phyloP scores from a whole-genome alignment of 2,888 invertebrate genomes.

The Schrankia costaestrigalis region DNA sequence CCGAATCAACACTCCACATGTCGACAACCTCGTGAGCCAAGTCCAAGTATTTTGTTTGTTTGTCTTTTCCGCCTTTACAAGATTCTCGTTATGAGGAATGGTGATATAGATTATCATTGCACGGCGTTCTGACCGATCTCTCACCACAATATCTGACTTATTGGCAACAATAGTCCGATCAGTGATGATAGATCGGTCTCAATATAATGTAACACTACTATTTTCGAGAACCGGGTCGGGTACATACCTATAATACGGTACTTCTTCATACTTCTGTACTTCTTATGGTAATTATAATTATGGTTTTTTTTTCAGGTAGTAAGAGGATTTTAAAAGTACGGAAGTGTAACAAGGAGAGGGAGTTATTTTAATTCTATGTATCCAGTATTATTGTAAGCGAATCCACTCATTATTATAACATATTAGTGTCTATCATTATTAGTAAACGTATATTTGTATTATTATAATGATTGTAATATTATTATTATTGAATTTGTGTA shows the following conservation, averaged over 20 bases:
- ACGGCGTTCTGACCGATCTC: too few relatives aligned
- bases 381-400: conserved; percentile 44
- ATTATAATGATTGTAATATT: conserved; percentile 42
- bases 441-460: conserved; percentile 45
- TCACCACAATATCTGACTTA: too few relatives aligned
- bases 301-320: conserved; percentile 12
- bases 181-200: neutral
- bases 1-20: too few relatives aligned
- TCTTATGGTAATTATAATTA: too few relatives aligned
- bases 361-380: conserved; percentile 40
- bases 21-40: too few relatives aligned
- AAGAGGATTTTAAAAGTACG: conserved; percentile 4
- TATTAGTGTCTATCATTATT: conserved; percentile 38
- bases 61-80: too few relatives aligned
- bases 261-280: too few relatives aligned
- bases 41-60: too few relatives aligned
- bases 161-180: neutral
- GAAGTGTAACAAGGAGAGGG: conserved; percentile 14
- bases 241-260: neutral
- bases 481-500: conserved; percentile 28
- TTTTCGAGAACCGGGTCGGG: too few relatives aligned
- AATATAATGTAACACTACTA: neutral
- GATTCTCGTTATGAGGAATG: too few relatives aligned
- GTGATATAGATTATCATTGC: too few relatives aligned
- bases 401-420: conserved; percentile 36